Evolutionary conservation across 2,888 invertebrate species (phyloP).

Genomic region (Phengaris alcon): DNA sequence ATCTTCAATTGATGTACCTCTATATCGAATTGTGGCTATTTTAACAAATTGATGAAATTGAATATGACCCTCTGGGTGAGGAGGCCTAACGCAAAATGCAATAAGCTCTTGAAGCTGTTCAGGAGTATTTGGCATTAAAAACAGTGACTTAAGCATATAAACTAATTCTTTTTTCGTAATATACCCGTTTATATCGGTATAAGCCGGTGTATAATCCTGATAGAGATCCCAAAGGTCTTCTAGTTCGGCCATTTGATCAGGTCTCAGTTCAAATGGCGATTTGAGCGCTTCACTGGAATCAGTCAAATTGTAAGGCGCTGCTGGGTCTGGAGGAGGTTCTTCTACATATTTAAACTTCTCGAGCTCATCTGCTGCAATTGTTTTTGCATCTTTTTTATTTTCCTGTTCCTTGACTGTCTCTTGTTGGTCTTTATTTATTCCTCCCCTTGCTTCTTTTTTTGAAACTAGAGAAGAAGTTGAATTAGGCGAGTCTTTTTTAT

Average conservation of each 20-base stretch:
- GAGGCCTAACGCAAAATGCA: constrained; percentile 60
- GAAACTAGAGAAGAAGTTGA: not conserved
- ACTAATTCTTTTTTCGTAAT: constrained; percentile 65
- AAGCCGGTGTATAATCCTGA: constrained; percentile 68
- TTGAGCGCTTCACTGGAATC: constrained; percentile 64
- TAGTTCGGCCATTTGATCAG: constrained; percentile 66
- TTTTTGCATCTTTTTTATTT: constrained; percentile 53
- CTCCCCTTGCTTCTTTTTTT: constrained; percentile 36
- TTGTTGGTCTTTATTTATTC: constrained; percentile 43
- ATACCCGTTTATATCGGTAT: constrained; percentile 60
- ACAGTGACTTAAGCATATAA: constrained; percentile 64
- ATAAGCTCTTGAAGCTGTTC: constrained; percentile 66
- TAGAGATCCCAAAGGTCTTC: constrained; percentile 65
- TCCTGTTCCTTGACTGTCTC: constrained; percentile 44
- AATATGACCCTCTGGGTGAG: constrained; percentile 64
- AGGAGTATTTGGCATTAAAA: constrained; percentile 62
- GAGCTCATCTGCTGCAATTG: not conserved
- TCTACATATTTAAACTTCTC: constrained; percentile 44
- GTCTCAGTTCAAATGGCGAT: constrained; percentile 58
- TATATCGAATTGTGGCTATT: constrained; percentile 64
- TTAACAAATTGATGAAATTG: constrained; percentile 63
- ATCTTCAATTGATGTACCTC: constrained; percentile 61
- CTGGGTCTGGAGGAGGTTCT: constrained; percentile 65
- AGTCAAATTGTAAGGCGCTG: constrained; percentile 61
- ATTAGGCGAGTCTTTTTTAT: not conserved